Percentiles rank a stretch among this genome's conserved stretches.
phyloP scores from a whole-genome alignment of 2,888 invertebrate species.

The Cheilosia variabilis region DNA sequence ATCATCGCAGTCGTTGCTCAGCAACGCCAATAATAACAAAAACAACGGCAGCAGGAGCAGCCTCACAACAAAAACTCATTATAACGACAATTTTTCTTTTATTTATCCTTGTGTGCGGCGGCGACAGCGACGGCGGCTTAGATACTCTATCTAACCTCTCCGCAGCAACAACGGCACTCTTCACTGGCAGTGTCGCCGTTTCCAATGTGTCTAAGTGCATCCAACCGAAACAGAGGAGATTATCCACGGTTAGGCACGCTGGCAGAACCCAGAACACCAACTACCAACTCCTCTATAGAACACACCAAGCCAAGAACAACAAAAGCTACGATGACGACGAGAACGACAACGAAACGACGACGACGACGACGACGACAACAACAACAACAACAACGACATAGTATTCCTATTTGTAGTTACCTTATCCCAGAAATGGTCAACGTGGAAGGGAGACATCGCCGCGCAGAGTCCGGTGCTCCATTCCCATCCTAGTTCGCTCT shows the following conservation, averaged over 20 bases:
- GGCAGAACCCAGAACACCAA: conserved; percentile 26
- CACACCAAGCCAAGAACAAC: conserved; percentile 31
- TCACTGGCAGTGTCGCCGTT: conserved; percentile 58
- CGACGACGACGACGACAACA: too few relatives aligned
- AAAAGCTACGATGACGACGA: conserved; percentile 6
- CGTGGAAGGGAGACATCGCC: conserved; percentile 28
- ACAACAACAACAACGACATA: conserved; percentile 40
- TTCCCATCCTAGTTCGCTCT: conserved; percentile 28
- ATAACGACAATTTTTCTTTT: conserved; percentile 61
- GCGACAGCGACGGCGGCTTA: conserved; percentile 7
- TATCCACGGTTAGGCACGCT: conserved; percentile 74
- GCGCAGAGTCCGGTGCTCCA: conserved; percentile 1
- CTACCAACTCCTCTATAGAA: conserved; percentile 5
- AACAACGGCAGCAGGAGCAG: conserved; percentile 21
- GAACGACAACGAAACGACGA: conserved; percentile 30
- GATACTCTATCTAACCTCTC: conserved; percentile 58
- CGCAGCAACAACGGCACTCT: conserved; percentile 62
- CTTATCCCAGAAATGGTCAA: conserved; percentile 70
- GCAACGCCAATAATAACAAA: conserved; percentile 37
- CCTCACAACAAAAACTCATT: conserved; percentile 70
- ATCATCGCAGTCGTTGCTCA: conserved; percentile 47
- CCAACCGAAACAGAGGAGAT: conserved; percentile 74
- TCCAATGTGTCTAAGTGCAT: conserved; percentile 73
- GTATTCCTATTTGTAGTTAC: conserved; percentile 70
- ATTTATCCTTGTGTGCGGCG: conserved; percentile 46